These are phyloP conservation scores for Picathartes gymnocephalus DNA, from an alignment of 2,113 vertebrate genomes.

Conservation along the genomic window DNA sequence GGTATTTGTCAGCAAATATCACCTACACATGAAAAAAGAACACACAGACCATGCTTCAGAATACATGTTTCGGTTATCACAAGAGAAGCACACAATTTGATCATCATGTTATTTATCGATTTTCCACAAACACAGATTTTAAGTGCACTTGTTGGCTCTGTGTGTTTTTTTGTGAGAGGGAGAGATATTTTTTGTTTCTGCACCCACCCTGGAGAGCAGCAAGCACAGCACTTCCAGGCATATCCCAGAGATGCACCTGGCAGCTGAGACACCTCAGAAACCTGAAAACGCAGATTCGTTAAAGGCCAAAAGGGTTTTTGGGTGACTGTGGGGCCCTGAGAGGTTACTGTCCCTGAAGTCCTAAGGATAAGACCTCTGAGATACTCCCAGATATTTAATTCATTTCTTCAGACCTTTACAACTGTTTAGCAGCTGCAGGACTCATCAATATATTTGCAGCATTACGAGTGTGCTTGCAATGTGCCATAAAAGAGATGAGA, in stretches of 20 bases:
- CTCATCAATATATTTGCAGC: background rate
- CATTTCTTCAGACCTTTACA: background rate
- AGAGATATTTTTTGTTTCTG: background rate
- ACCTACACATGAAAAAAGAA: background rate
- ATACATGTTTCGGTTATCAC: accelerated
- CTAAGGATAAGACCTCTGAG: background rate
- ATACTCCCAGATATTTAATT: background rate
- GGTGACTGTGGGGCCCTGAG: background rate
- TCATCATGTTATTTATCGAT: background rate
- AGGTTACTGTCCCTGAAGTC: background rate
- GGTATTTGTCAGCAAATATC: background rate
- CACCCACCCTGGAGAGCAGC: accelerated
- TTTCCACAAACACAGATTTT: background rate
- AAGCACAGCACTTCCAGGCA: background rate
- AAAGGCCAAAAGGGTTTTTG: background rate
- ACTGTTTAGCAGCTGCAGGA: background rate
- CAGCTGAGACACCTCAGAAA: background rate
- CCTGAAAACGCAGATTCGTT: background rate
- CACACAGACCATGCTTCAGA: background rate
- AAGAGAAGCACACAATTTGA: background rate
- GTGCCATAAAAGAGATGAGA: background rate
- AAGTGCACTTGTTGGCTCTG: background rate
- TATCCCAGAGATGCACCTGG: background rate
- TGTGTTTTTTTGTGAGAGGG: background rate
- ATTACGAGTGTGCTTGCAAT: background rate